Evolutionary conservation across 2,113 vertebrate species (phyloP), one percentile per base, ranked within the genome.

Genomic region (Uropsilus gracilis): DNA sequence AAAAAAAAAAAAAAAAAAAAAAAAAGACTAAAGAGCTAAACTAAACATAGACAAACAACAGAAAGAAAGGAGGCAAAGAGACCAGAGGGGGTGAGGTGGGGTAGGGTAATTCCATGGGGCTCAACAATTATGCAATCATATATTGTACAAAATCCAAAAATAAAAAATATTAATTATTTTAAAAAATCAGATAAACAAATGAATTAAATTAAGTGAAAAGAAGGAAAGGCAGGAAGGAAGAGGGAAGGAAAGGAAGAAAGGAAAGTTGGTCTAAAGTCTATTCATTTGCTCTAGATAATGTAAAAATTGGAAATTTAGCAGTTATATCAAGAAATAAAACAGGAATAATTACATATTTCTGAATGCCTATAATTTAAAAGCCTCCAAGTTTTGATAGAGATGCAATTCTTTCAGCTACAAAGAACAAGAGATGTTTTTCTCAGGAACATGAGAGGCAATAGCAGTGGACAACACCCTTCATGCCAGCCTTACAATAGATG

Each of bases 251-350:
- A 2, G 37, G 2, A 4, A 53, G 26, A 2, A 8, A 20, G 59
- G 12, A 13, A 26, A 34, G 53, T 3, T 42, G 16, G 13, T 28
- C 14, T 30, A 75, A 84, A 57, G 17, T 6, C 63, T 95, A 20
- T 64, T 50, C 18, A 55, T 84, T 92, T 87, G 59, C 24, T 28
- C 14, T 2, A 72, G 8, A 1, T 37, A n/a, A 55, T 18, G 9
- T 28, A 73, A 90, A 81, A 81, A 59, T 9, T 57, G 14, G 18
- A 11, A 96, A 89, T 90, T 37, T 30, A 61, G 63, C 59, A 94
- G 22, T 82, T 61, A 76, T 4, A 11, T 18, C 16, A 50, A 26
- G 57, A 86, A 78, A 22, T 30, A 94, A 91, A 81, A 26, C 63
- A 86, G 20, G 6, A 86, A 77, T 20, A 73, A 68, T 89, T 28